phyloP scores from a whole-genome alignment of 2,113 vertebrate species.

The Oreotrochilus melanogaster region DNA sequence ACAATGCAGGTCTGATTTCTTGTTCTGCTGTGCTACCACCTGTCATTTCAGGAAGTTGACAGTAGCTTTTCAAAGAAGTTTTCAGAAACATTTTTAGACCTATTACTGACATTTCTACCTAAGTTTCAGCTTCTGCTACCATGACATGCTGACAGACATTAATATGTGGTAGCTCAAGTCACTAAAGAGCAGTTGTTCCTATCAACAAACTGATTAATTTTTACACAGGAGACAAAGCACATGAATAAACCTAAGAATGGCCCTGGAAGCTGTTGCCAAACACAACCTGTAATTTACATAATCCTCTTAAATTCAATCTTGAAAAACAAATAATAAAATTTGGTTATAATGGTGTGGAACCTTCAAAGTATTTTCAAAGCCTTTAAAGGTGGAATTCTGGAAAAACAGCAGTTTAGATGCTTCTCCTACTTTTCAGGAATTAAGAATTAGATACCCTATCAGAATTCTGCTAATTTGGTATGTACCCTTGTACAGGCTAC shows the following conservation, averaged over 20 bases:
- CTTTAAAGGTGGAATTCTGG: not conserved
- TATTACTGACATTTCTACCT: slow-evolving; percentile 32
- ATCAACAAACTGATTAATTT: not conserved
- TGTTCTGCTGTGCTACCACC: not conserved
- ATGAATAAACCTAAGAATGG: not conserved
- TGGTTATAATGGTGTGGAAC: not conserved
- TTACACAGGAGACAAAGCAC: not conserved
- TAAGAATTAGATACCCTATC: not conserved
- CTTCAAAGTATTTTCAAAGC: not conserved
- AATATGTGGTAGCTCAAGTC: not conserved
- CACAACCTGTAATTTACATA: not conserved
- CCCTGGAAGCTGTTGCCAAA: not conserved
- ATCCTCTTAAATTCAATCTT: not conserved
- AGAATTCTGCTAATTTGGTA: not conserved
- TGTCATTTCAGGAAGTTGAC: not conserved
- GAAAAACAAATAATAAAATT: not conserved
- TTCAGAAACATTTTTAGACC: slow-evolving; percentile 49
- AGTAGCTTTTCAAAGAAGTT: slow-evolving; percentile 3
- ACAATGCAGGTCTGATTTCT: not conserved
- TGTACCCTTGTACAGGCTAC: not conserved
- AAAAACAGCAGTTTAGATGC: not conserved
- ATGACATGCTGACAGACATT: not conserved
- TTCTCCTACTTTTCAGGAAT: not conserved
- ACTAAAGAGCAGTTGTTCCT: not conserved
- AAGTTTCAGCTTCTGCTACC: slow-evolving; percentile 9